Base-by-base conservation (phyloP, 2,888 invertebrate species). In the Dasysyrphus albostriatus region DNA sequence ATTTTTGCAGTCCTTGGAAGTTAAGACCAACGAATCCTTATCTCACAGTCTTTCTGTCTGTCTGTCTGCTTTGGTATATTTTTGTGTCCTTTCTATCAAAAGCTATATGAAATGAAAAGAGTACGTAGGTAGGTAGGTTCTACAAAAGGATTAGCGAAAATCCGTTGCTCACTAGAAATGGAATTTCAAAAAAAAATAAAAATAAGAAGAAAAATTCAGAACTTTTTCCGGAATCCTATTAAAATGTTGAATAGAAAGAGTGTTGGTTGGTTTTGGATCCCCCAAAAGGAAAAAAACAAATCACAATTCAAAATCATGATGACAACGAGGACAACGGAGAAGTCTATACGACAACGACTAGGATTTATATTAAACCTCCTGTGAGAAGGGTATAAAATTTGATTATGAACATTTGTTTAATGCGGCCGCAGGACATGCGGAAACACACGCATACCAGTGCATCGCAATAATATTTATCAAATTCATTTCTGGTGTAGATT, bases 391-490 rank as follows among this genome's bases (percentile, higher is more conserved):
- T 37, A 44, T 67, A 83, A 87, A 83, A 87, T 83, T 87, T 87
- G 87, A 79, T 87, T 87, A 82, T 59, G 42, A 83, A 61, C 74
- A 75, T 87, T 83, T 87, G 75, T 75, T 83, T 87, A 87, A 87
- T 79, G 72, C 67, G 74, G 83, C 83, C 78, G 78, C 78, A 87
- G 87, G 87, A 82, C 77, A 82, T 82, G 47, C 54, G 44, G 56
- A 78, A 73, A 37, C 70, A 65, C 42, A 80, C 61, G 56, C 78
- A 67, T 51, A 67, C 67, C 51, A 67, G 0, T 69, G 54, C 51
- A 69, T n/a, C 14, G 39, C 6, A 69, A 69, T 54, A 69, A 39
- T 69, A 54, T 69, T 54, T 69, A 69, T 69, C 51, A 69, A 69
- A 69, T 54, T 39, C 9, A 69, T 54, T 69, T 69, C 39, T 16